Conservation (phyloP, 2,888 invertebrate species). For the Phania funesta region DNA sequence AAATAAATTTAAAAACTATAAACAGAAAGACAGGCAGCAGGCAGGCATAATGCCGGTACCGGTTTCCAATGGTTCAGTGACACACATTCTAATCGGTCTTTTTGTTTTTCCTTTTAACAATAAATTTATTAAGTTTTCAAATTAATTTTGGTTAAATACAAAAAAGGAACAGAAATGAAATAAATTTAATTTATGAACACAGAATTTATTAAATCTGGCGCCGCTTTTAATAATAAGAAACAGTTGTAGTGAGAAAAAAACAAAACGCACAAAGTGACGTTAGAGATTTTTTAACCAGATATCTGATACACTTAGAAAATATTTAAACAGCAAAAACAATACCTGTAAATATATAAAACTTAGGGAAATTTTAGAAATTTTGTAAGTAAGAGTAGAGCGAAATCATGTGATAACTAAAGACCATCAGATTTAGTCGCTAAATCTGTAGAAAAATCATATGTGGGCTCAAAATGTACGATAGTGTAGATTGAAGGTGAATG, state of each 20-base stretch:
- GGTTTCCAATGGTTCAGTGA: slow-evolving; percentile 63
- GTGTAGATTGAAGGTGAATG: no score
- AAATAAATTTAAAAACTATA: slow-evolving; percentile 44
- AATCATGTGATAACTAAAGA: no score
- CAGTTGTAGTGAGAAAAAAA: slow-evolving; percentile 11
- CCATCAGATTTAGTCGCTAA: no score
- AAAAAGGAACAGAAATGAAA: slow-evolving; percentile 27
- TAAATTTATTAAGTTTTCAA: slow-evolving; percentile 34
- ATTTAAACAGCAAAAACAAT: not conserved
- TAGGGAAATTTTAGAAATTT: no score
- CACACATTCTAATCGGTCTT: slow-evolving; percentile 38
- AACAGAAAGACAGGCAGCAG: slow-evolving; percentile 14
- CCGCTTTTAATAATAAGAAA: slow-evolving; percentile 36
- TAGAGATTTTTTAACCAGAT: not conserved
- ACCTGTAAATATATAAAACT: no score
- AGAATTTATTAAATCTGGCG: slow-evolving; percentile 63
- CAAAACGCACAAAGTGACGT: slow-evolving; percentile 24
- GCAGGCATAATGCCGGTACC: slow-evolving; percentile 53
- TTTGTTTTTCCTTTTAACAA: slow-evolving; percentile 9
- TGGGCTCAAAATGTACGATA: no score
- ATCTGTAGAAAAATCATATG: no score
- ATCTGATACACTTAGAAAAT: slow-evolving; percentile 2
- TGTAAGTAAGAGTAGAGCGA: no score
- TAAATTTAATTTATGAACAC: slow-evolving; percentile 46
- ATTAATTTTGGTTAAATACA: slow-evolving; percentile 45